Evolutionary conservation across 2,113 vertebrate species (phyloP).

Genomic region (Rhabdornis inornatus): DNA sequence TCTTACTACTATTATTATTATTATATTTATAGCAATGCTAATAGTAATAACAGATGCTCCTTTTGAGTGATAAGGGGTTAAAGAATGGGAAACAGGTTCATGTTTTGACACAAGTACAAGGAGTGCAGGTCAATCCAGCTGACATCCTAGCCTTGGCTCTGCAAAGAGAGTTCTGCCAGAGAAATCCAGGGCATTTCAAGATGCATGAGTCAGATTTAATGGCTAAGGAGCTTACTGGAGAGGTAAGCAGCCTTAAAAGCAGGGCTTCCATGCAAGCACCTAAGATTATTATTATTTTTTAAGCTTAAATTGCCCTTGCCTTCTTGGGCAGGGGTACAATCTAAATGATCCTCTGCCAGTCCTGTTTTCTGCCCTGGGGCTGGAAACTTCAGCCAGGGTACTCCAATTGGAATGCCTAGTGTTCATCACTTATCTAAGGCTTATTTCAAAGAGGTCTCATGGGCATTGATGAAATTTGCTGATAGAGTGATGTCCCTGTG

Average conservation of each 20-base stretch:
- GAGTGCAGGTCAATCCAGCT: constrained; percentile 39
- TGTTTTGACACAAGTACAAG: background rate
- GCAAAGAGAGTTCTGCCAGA: constrained; percentile 18
- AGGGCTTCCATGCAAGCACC: background rate
- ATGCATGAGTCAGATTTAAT: constrained; percentile 49
- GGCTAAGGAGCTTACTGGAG: background rate
- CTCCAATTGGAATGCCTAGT: background rate
- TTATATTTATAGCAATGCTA: background rate
- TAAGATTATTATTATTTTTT: constrained; percentile 2
- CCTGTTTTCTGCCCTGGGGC: constrained; percentile 26
- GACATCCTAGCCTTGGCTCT: constrained; percentile 21
- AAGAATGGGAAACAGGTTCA: background rate
- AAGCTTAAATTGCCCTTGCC: background rate
- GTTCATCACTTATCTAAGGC: background rate
- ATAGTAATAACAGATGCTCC: background rate
- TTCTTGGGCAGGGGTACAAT: constrained; percentile 5
- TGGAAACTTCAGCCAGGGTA: constrained; percentile 13
- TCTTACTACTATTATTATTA: background rate
- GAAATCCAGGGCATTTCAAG: constrained; percentile 38
- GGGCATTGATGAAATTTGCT: background rate
- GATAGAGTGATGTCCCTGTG: background rate
- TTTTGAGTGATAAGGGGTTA: background rate
- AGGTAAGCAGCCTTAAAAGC: background rate
- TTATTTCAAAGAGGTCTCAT: constrained; percentile 23
- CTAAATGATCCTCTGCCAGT: constrained; percentile 6